These are phyloP conservation scores for Chironomus riparius DNA, from an alignment of 2,888 invertebrate species.

Conservation along the genomic window DNA sequence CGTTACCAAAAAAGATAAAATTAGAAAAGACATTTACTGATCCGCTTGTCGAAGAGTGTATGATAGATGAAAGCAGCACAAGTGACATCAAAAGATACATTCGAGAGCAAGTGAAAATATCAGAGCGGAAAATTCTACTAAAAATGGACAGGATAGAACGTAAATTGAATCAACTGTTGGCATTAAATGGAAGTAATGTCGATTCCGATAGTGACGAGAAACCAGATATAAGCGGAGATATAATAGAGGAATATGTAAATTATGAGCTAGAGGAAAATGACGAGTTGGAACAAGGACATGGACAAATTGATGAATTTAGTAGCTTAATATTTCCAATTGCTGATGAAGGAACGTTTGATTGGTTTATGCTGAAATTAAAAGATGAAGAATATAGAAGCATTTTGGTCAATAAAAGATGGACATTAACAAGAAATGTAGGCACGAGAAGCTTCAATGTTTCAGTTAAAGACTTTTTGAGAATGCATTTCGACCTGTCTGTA, in stretches of 20 bases:
- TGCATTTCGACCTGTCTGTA: slow-evolving; percentile 1
- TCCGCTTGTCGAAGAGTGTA: too few relatives aligned
- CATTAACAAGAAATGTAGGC: background rate
- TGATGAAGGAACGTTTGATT: slow-evolving; percentile 18
- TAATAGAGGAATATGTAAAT: background rate
- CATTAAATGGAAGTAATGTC: background rate
- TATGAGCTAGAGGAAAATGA: slow-evolving; percentile 6
- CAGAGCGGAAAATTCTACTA: background rate
- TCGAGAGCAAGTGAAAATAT: background rate
- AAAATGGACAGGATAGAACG: background rate
- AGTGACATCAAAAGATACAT: background rate
- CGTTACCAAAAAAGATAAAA: too few relatives aligned
- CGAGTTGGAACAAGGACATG: background rate
- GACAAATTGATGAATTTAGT: background rate
- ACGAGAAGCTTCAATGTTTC: background rate
- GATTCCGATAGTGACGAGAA: background rate
- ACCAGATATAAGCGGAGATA: background rate
- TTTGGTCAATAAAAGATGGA: background rate
- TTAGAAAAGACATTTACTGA: too few relatives aligned
- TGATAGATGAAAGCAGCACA: too few relatives aligned
- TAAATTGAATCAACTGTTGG: background rate
- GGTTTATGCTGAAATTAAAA: background rate
- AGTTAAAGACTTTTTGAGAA: slow-evolving; percentile 5
- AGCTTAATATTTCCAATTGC: slow-evolving; percentile 7
- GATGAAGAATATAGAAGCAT: background rate